Conservation (phyloP, 1,140 invertebrate species). For the Trichonephila clavata region DNA sequence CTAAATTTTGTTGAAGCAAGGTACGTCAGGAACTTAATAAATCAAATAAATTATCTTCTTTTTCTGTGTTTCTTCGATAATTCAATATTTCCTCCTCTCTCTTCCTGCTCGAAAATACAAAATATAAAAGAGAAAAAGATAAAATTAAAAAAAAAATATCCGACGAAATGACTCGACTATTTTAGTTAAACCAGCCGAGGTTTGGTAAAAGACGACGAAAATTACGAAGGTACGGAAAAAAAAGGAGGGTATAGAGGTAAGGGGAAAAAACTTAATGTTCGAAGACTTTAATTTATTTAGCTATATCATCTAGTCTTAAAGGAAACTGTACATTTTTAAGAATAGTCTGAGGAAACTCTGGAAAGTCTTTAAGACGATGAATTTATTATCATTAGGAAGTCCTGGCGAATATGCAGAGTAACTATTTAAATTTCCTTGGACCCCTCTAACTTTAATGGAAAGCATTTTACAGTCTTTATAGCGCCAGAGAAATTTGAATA, state of each 20-base stretch:
- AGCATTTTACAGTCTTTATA: neutral
- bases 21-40: slow-evolving; percentile 22
- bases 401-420: neutral
- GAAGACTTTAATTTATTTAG: slow-evolving; percentile 37
- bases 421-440: neutral
- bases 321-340: neutral
- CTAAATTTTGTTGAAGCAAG: neutral
- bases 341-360: neutral
- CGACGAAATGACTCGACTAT: neutral
- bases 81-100: neutral
- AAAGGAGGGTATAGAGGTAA: too few relatives aligned
- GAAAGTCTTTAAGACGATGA: neutral
- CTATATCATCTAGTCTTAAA: neutral
- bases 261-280: neutral
- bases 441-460: neutral
- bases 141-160: neutral
- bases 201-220: neutral
- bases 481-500: neutral
- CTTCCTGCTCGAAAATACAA: neutral
- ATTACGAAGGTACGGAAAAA: neutral
- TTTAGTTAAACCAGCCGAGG: neutral
- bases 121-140: neutral
- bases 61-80: neutral
- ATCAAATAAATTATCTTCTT: slow-evolving; percentile 19
- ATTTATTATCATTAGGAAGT: slow-evolving; percentile 7